Base-by-base conservation (phyloP, 2,797 vertebrate genomes). In the Salmo trutta region DNA sequence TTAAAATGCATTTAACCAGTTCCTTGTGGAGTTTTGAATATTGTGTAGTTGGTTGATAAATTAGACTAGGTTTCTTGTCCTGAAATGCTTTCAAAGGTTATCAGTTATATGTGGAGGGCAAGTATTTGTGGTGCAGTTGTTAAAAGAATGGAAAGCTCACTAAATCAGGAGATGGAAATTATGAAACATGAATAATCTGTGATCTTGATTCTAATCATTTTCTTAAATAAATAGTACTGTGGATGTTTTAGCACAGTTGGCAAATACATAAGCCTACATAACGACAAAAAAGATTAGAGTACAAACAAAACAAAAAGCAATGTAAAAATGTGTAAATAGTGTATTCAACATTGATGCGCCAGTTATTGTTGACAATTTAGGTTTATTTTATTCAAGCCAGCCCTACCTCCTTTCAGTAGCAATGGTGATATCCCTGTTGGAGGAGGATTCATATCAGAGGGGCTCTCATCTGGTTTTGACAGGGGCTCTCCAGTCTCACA, bases 381-480 rank as follows among this genome's bases (percentile, higher is more conserved):
- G 8, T 47, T 47, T 12, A 47, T 47, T 47, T 47, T 14, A 3
- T 47, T 47, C 41, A 47, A 47, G 2, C 41, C 41, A 14, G 41
- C 2, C 21, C 21, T 64, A 68, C 16, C 17, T 31, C 29, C 3
- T 5, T 12, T 29, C 59, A 31, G 77, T 31, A 68, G 67, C 12
- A 66, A 84, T 67, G 74, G 29, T 74, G 74, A 76, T 87, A 76
- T 76, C 51, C 71, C 77, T 79, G 65, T 73, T 47, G 10, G 21
- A 64, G 51, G 24, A 47, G 75, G 71, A 87, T 53, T 69, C 83
- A 88, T 75, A 83, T 53, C 0, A 41, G 27, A 77, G 81, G 73
- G 68, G 71, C 41, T 47, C 83, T 79, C 91, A 90, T 90, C 91
- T 94, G 93, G 66, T 85, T 75, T 70, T 93, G 93, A 93, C 92